Evolutionary conservation across 92 coral and sea anemone genomes (phyloP), one percentile per base, ranked within the genome.

Genomic region (Metridium senile): DNA sequence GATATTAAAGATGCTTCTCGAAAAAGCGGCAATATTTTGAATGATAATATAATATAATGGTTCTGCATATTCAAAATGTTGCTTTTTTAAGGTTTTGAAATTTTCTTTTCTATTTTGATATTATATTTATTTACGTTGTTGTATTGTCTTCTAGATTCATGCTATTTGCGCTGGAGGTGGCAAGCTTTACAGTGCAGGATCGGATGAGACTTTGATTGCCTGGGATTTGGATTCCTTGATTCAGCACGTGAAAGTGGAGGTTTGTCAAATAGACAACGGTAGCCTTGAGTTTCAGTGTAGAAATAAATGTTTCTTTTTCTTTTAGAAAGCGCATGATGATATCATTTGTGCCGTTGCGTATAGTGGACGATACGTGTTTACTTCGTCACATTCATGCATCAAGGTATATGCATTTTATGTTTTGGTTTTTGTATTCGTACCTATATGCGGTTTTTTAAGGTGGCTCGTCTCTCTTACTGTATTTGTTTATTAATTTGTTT

Each of bases 371-470:
- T 95, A 87, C 54, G 70, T 95, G 20, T 95, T 95, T 33, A 92
- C 99, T 7, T 95, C 99, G 0, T 92, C 97, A 21, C 97, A 95
- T 71, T 95, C 99, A 23, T 89, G 97, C 58, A 95, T 95, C 43
- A 95, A 92, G 97, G 99, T 95, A 81, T n/a, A n/a, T n/a, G n/a
- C n/a, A n/a, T n/a, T n/a, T n/a, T n/a, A n/a, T n/a, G n/a, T n/a
- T n/a, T n/a, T n/a, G n/a, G n/a, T n/a, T n/a, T n/a, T n/a, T n/a
- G n/a, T n/a, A n/a, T n/a, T n/a, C n/a, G n/a, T n/a, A n/a, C n/a
- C n/a, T n/a, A n/a, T n/a, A n/a, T n/a, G n/a, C n/a, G n/a, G n/a
- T n/a, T n/a, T n/a, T n/a, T n/a, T n/a, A n/a, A n/a, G n/a, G n/a
- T n/a, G n/a, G n/a, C n/a, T n/a, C n/a, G n/a, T n/a, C n/a, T n/a